phyloP scores from a whole-genome alignment of 2,888 invertebrate genomes.

The Catocala sponsa region DNA sequence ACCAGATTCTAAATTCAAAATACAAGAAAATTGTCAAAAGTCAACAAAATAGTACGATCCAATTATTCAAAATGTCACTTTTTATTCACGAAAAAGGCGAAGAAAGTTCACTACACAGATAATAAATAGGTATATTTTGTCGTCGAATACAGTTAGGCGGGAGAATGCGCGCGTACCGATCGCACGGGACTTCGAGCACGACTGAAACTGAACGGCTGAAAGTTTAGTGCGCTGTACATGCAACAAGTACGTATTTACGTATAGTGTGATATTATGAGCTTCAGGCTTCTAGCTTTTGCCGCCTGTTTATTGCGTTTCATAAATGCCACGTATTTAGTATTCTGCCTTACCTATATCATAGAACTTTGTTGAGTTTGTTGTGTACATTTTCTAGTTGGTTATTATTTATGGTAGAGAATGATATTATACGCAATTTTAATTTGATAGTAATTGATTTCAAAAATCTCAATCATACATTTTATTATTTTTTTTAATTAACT shows the following conservation, averaged over 20 bases:
- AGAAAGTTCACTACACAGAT: slow-evolving; percentile 22
- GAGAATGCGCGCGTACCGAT: slow-evolving; percentile 47
- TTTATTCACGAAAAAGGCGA: slow-evolving; percentile 7
- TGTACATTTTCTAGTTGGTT: slow-evolving; percentile 2
- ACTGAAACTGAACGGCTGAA: slow-evolving; percentile 56
- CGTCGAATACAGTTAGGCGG: slow-evolving; percentile 16
- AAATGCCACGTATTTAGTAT: slow-evolving; percentile 16
- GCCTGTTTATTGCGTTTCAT: slow-evolving; percentile 23
- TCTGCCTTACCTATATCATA: slow-evolving; percentile 2
- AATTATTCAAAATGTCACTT: slow-evolving; percentile 15
- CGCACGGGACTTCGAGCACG: slow-evolving; percentile 49
- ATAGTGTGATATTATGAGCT: slow-evolving; percentile 28
- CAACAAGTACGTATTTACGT: slow-evolving; percentile 67
- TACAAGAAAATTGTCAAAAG: neutral
- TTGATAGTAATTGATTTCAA: too few relatives aligned
- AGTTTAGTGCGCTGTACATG: slow-evolving; percentile 54
- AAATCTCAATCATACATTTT: too few relatives aligned
- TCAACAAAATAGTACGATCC: slow-evolving; percentile 1
- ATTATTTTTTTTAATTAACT: too few relatives aligned
- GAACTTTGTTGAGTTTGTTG: neutral
- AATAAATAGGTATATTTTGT: slow-evolving; percentile 12
- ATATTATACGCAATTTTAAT: too few relatives aligned
- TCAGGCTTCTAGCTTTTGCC: slow-evolving; percentile 21
- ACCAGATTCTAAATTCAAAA: slow-evolving; percentile 4
- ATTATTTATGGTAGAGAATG: too few relatives aligned